Evolutionary conservation across 2,113 vertebrate genomes (phyloP).

Genomic region (Ammospiza caudacuta): DNA sequence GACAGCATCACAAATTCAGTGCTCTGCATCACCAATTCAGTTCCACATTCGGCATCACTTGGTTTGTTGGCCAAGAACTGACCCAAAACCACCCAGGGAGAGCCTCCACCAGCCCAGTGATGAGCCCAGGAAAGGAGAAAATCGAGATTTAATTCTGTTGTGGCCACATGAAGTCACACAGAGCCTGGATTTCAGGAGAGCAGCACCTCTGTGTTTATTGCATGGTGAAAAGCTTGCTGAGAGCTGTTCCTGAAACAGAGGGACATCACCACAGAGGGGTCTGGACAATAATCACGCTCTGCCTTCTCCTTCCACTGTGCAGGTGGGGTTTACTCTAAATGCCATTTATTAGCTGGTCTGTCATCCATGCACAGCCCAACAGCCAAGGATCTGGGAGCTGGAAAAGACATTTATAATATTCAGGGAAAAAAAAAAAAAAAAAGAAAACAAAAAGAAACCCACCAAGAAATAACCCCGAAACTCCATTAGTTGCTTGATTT

Average conservation of each 20-base stretch:
- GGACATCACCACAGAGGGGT: too few relatives aligned
- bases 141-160: not conserved
- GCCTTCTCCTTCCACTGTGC: not conserved
- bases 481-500: not conserved
- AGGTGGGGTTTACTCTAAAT: not conserved
- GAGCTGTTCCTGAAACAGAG: not conserved
- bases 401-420: not conserved
- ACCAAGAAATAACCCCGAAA: not conserved
- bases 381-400: not conserved
- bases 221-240: too few relatives aligned
- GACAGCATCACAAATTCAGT: not conserved
- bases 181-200: not conserved
- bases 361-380: not conserved
- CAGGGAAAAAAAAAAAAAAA: accelerated
- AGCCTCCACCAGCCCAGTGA: not conserved
- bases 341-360: not conserved
- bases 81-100: not conserved
- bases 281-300: not conserved
- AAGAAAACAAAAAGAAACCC: too few relatives aligned
- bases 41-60: too few relatives aligned
- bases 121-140: not conserved
- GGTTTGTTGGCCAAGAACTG: not conserved
- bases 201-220: not conserved
- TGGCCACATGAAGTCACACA: accelerated
- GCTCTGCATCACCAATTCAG: not conserved